Base-by-base conservation (phyloP, 2,888 invertebrate species). In the Iphiclides podalirius region DNA sequence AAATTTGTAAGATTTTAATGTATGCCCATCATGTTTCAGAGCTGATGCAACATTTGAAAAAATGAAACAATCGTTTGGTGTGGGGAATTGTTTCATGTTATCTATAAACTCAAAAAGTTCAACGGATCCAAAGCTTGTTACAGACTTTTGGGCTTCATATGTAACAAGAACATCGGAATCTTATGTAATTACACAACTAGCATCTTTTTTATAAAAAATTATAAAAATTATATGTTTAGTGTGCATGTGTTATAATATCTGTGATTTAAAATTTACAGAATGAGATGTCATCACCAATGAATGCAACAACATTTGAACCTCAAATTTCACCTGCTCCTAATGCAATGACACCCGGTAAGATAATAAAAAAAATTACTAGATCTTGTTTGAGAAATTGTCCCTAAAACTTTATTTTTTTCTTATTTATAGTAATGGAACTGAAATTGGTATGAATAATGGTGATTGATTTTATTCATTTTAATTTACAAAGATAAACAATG, bases 131-230 rank as follows among this genome's bases (percentile, higher is more conserved):
- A 93, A 71, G 79, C 93, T 70, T 31, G 50, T 70, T 13, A 93
- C 94, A 7, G 97, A 98, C 85, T 94, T 94, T 11, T 98, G 98
- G 98, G 90, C 92, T 59, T 93, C 93, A 57, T 96, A 92, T 79
- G 90, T 97, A 43, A 91, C 91, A 47, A 90, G 91, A 49, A 88
- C 91, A 58, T 77, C 86, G 31, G 91, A 91, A 35, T 40, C 40
- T 20, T 36, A 50, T 45, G 50, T 45, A 50, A 44, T 4, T 31
- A 6, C 8, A 31, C 4, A 31, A 31, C 11, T 17, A 11, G 4
- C 7, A 15, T 1, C 23, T 36, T 20, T 15, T 11, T 47, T 9
- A 7, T 34, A 12, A n/a, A 45, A 26, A 40, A 33, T 46, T 16
- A 71, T 70, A 8, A 83, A 78, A 75, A 75, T 81, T n/a, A n/a